A percentile compares a stretch with the other conserved stretches of the same genome.
Conservation (phyloP, 1,140 invertebrate species). For the Chionoecetes opilio region DNA sequence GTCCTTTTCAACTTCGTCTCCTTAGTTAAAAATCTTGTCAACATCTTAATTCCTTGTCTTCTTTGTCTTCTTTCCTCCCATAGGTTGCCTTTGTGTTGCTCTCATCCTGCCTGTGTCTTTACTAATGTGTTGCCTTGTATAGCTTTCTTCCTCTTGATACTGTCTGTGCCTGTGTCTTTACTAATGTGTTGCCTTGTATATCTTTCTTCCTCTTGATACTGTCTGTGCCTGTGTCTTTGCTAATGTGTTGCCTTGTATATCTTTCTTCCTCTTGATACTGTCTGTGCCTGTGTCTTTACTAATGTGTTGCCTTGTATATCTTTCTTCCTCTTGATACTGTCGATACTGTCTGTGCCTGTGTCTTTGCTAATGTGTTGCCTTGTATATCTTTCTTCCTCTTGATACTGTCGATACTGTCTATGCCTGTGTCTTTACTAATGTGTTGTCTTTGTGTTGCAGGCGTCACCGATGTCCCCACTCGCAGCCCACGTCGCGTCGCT, state of each 20-base stretch:
- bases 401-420: too few relatives aligned
- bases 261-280: neutral
- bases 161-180: too few relatives aligned
- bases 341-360: too few relatives aligned
- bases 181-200: neutral
- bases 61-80: neutral
- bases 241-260: too few relatives aligned
- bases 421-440: too few relatives aligned
- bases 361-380: neutral
- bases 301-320: neutral
- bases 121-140: neutral
- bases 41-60: too few relatives aligned
- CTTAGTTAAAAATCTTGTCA: too few relatives aligned
- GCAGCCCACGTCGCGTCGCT: constrained; percentile 58
- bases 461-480: constrained; percentile 76
- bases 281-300: neutral
- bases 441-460: constrained; percentile 4
- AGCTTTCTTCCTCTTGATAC: neutral
- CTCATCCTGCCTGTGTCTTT: neutral
- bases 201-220: neutral
- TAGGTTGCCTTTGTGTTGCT: neutral
- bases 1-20: too few relatives aligned
- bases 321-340: neutral
- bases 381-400: neutral
- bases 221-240: neutral